Percentiles rank a stretch among this genome's conserved stretches.
Conservation (phyloP, 2,888 invertebrate species). For the Therioaphis trifolii region DNA sequence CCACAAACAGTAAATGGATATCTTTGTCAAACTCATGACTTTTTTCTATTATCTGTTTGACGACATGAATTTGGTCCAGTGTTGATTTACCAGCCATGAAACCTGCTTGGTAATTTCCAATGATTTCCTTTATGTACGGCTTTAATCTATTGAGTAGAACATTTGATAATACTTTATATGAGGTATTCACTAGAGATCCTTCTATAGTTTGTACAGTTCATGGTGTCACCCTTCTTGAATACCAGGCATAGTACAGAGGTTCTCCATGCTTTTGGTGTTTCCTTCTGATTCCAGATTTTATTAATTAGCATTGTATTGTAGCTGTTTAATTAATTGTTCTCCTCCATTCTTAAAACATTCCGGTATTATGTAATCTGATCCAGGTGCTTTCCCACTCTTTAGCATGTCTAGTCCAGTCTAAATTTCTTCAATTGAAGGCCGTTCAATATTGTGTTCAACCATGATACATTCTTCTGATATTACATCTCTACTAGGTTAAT, state of each 20-base stretch:
- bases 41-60: slow-evolving; percentile 6
- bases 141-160: slow-evolving; percentile 19
- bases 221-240: slow-evolving; percentile 9
- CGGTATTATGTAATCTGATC: too few relatives aligned
- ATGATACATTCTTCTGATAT: not conserved
- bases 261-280: too few relatives aligned
- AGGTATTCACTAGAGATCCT: slow-evolving; percentile 26
- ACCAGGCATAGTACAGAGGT: too few relatives aligned
- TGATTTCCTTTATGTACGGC: slow-evolving; percentile 20
- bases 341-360: too few relatives aligned
- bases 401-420: not conserved
- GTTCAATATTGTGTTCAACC: slow-evolving; percentile 9
- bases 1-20: slow-evolving; percentile 27
- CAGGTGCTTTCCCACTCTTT: slow-evolving; percentile 11
- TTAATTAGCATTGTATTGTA: too few relatives aligned
- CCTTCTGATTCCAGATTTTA: too few relatives aligned
- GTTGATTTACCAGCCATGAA: slow-evolving; percentile 26
- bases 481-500: not conserved
- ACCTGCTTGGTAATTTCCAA: slow-evolving; percentile 27
- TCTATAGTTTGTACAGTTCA: slow-evolving; percentile 18
- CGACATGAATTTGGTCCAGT: slow-evolving; percentile 22
- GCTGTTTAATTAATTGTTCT: too few relatives aligned
- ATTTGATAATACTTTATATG: slow-evolving; percentile 5
- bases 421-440: not conserved
- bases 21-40: slow-evolving; percentile 7